Evolutionary conservation across 2,113 vertebrate species (phyloP).

Genomic region (Trochalopteron elliotii): DNA sequence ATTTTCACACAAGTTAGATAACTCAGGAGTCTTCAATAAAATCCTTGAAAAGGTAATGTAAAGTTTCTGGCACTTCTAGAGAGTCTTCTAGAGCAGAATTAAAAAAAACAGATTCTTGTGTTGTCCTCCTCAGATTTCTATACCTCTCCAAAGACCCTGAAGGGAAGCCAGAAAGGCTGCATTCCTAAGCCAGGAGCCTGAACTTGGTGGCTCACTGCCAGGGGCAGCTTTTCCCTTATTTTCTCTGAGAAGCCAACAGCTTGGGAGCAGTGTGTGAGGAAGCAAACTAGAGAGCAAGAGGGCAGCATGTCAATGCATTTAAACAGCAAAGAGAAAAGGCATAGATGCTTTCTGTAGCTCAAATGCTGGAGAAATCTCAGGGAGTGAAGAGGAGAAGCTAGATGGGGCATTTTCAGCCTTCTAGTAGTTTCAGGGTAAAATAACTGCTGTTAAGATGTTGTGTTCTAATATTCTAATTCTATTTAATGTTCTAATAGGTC

Average conservation of each 20-base stretch:
- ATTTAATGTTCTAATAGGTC: too few species aligned
- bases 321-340: neutral
- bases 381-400: neutral
- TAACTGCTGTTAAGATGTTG: neutral
- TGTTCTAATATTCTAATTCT: neutral
- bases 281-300: neutral
- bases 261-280: neutral
- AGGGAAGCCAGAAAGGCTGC: neutral
- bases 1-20: neutral
- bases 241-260: neutral
- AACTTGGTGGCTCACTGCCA: neutral
- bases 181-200: neutral
- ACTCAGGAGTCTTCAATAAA: neutral
- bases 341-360: neutral
- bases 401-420: neutral
- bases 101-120: neutral
- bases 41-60: neutral
- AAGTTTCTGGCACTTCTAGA: neutral
- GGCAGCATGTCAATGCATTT: neutral
- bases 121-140: neutral
- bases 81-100: neutral
- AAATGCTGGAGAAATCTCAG: neutral
- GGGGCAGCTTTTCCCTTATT: neutral
- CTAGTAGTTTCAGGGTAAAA: neutral
- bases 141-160: fast-evolving